Evolutionary conservation across 53 echinoderm and acorn worm species (phyloP), one percentile per base, ranked within the genome.

Genomic region (Antedon mediterranea): DNA sequence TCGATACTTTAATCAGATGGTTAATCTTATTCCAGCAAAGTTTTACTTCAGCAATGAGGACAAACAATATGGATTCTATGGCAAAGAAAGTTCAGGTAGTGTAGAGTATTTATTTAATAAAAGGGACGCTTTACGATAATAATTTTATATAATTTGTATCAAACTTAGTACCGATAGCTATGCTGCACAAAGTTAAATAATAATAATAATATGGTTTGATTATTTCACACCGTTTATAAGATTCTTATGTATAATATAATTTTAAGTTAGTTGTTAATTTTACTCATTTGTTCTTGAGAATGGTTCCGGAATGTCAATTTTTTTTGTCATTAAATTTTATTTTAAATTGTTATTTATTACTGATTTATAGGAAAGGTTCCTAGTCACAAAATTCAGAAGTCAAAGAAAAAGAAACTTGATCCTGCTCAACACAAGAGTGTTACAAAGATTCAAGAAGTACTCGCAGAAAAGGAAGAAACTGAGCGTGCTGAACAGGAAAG

Each of bases 1-100:
- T 79, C 85, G 86, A 28, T 91, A 85, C 81, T 91, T 91, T 86
- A 91, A 91, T 72, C 74, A 71, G 26, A 91, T 91, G 91, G 88
- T 84, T 23, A 81, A 91, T 76, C 78, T 91, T 13, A 91, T 91
- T 30, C 91, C 91, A 72, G 83, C 91, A 43, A 86, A 80, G 76
- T 91, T 79, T 77, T 91, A 91, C 84, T 79, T 91, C 43, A 85
- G 88, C 30, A 82, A 85, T 29, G 88, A 83, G 30, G 44, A 73
- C 27, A 85, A 88, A 75, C 57, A 57, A 57, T 2, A 8, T 57
- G 20, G 7, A 2, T 57, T 11, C 23, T 18, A 57, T 57, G 57
- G 57, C 57, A 57, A 57, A 57, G 57, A 57, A 57, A 57, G 57
- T 57, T 57, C 20, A 57, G 57, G 57, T 57, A 57, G 14, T 57